Conservation (phyloP, 1,140 invertebrate genomes). For the Drosophila neocordata region DNA sequence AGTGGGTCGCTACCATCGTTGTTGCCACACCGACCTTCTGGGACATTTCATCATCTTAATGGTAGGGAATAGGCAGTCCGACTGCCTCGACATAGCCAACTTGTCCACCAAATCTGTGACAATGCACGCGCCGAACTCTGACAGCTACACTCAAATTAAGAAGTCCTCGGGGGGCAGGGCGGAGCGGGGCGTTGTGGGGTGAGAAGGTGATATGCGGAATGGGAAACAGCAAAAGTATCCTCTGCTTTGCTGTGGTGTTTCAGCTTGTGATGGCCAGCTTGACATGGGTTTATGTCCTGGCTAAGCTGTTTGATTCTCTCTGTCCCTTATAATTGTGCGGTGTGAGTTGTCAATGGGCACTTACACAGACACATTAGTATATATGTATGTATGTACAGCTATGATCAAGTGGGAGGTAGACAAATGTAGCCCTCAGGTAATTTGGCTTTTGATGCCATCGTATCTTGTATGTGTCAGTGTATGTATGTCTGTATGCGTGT, state of each 20-base stretch:
- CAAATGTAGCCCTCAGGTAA: slow-evolving; percentile 24
- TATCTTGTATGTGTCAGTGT: neutral
- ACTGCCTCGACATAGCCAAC: neutral
- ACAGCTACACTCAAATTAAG: slow-evolving; percentile 58
- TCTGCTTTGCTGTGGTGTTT: too few relatives aligned
- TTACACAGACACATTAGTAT: slow-evolving; percentile 42
- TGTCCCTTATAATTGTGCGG: slow-evolving; percentile 34
- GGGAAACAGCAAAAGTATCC: too few relatives aligned
- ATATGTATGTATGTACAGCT: neutral
- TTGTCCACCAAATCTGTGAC: slow-evolving; percentile 41
- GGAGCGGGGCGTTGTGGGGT: too few relatives aligned
- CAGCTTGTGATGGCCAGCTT: neutral
- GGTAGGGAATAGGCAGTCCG: neutral
- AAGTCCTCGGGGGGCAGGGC: slow-evolving; percentile 5
- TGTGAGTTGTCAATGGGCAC: slow-evolving; percentile 44
- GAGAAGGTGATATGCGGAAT: too few relatives aligned
- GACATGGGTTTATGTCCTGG: slow-evolving; percentile 22
- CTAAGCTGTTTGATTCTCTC: slow-evolving; percentile 23
- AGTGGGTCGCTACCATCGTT: slow-evolving; percentile 9
- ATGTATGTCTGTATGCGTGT: slow-evolving; percentile 3
- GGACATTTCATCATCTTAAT: slow-evolving; percentile 77
- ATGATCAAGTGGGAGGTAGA: too few relatives aligned
- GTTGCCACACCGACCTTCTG: slow-evolving; percentile 42
- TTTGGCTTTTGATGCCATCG: slow-evolving; percentile 31
- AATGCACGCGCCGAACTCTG: slow-evolving; percentile 36